Percentiles rank a stretch among this genome's conserved stretches.
Conservation (phyloP, 1,140 invertebrate species). For the Teleopsis dalmanni region DNA sequence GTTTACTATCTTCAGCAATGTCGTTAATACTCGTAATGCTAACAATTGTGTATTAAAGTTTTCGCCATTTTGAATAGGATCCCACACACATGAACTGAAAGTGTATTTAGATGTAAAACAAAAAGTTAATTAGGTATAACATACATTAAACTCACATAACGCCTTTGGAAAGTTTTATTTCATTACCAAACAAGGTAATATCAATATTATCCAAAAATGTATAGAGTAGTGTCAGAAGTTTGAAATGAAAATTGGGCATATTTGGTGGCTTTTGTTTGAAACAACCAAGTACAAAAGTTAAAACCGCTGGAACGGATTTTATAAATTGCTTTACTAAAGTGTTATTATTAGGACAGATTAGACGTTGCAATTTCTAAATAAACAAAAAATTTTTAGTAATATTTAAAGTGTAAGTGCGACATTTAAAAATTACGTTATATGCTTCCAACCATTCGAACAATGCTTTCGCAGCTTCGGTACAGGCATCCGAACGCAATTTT, state of each 20-base stretch:
- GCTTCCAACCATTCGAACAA: too few species aligned
- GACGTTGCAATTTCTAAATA: neutral
- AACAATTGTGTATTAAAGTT: slow-evolving; percentile 3
- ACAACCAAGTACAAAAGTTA: slow-evolving; percentile 1
- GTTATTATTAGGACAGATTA: neutral
- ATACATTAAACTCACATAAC: too few species aligned
- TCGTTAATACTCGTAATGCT: neutral
- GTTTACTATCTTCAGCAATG: neutral
- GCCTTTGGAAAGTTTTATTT: too few species aligned
- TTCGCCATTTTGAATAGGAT: neutral
- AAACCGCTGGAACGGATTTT: neutral
- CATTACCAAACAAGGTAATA: too few species aligned
- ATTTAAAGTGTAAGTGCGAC: too few species aligned
- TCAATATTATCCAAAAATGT: slow-evolving; percentile 2
- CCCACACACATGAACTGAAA: slow-evolving; percentile 1
- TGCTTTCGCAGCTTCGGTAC: too few species aligned
- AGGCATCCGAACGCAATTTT: too few species aligned
- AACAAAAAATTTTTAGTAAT: too few species aligned
- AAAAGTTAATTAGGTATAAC: too few species aligned
- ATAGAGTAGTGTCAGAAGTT: neutral
- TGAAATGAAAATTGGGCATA: slow-evolving; percentile 1
- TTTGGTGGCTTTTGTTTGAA: slow-evolving; percentile 2
- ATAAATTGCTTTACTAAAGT: neutral
- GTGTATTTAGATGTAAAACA: too few species aligned
- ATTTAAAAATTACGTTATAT: too few species aligned